Base-by-base conservation (phyloP, 2,888 invertebrate genomes). In the Harpalus rubripes region DNA sequence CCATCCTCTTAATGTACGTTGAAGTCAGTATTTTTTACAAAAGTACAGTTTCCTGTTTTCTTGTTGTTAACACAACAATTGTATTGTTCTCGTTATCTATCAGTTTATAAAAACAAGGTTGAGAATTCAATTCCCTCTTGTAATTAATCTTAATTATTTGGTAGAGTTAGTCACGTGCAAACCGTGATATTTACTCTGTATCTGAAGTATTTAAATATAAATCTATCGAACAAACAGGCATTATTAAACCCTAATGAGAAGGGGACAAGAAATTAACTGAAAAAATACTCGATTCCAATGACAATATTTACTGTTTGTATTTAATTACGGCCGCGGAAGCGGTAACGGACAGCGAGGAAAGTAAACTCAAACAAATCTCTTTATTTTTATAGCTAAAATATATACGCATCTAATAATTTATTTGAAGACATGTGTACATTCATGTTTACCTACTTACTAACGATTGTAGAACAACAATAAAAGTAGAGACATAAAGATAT, bases 101-200 rank as follows among this genome's bases (percentile, higher is more conserved):
- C 18, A 32, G 78, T 78, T 74, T 32, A 22, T 26, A 26, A 78
- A 32, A 32, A 78, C 58, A 22, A 58, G 56, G 18, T 22, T 58
- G 78, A 58, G 58, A 78, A 32, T n/a, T 58, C 58, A 78, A 58
- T 78, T 78, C 44, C 44, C 44, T 58, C 15, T 78, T 26, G 78
- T 58, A 78, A 78, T 78, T 78, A 78, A 78, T 78, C 78, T 78
- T 78, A 78, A 58, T 78, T 78, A 78, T 78, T 58, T 58, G 78
- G 16, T 58, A 58, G 15, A 58, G 26, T 78, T 58, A 58, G 0
- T 78, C 26, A 78, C 32, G 26, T 10, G 58, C 32, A 78, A 78
- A 58, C 12, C 12, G 16, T 39, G 39, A 68, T 68, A 68, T 68
- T 68, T 63, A 22, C 63, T 22, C 26, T 22, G 22, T 63, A 63